These are phyloP conservation scores for Eonycteris spelaea DNA, from an alignment of 2,113 vertebrate genomes.

Conservation along the genomic window DNA sequence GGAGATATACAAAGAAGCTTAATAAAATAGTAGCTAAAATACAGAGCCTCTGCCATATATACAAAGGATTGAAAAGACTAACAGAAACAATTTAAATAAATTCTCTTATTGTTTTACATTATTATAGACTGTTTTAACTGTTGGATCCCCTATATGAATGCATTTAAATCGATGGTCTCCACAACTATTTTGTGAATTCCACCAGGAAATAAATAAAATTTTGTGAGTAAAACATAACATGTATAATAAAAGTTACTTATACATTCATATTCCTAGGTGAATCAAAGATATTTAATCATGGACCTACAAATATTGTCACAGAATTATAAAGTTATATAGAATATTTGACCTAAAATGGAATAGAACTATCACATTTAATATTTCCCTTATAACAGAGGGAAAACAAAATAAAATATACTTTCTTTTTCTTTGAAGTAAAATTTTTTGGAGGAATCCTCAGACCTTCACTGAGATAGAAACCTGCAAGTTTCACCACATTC, in stretches of 20 bases:
- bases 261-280: background rate
- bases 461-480: background rate
- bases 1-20: background rate
- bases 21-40: slow-evolving; percentile 20
- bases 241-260: background rate
- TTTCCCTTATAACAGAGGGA: background rate
- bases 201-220: background rate
- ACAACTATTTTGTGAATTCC: background rate
- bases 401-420: background rate
- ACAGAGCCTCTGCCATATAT: background rate
- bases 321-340: background rate
- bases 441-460: background rate
- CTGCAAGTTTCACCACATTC: background rate
- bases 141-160: background rate
- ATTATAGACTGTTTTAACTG: background rate
- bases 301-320: background rate
- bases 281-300: background rate
- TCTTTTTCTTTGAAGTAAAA: background rate
- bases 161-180: background rate
- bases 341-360: background rate
- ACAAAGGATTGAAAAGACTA: background rate
- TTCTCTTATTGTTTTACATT: background rate
- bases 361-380: background rate
- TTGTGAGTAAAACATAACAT: background rate
- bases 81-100: background rate